Percentiles rank a stretch among this genome's conserved stretches.
These are phyloP conservation scores for Trissolcus basalis DNA, from an alignment of 1,140 invertebrate genomes.

Conservation along the genomic window DNA sequence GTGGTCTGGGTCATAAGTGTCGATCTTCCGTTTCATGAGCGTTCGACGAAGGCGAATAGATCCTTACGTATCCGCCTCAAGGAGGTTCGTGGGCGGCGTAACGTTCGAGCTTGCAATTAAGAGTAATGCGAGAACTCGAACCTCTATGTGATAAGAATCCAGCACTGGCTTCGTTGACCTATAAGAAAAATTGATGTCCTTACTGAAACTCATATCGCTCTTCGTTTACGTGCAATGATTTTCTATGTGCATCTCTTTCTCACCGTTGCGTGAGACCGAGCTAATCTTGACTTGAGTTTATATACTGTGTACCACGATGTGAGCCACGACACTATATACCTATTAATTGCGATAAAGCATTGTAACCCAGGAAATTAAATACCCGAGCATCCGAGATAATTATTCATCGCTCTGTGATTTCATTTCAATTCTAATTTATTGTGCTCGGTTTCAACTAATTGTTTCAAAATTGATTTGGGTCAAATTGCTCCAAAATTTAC, in stretches of 20 bases:
- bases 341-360: conserved; percentile 65
- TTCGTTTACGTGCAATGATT: conserved; percentile 14
- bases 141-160: conserved; percentile 65
- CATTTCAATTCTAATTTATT: conserved; percentile 10
- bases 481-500: too few relatives aligned
- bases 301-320: conserved; percentile 58
- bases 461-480: background rate
- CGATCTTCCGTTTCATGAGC: conserved; percentile 60
- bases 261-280: conserved; percentile 60
- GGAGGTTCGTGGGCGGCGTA: conserved; percentile 61
- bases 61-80: conserved; percentile 59
- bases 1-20: conserved; percentile 56
- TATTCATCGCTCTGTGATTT: conserved; percentile 27
- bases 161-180: conserved; percentile 59
- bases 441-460: conserved; percentile 18
- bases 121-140: conserved; percentile 66
- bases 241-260: conserved; percentile 35
- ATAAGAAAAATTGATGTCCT: conserved; percentile 73
- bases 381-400: conserved; percentile 46
- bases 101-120: conserved; percentile 70
- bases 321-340: conserved; percentile 62
- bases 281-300: conserved; percentile 69
- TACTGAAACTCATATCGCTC: conserved; percentile 46
- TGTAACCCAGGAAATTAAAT: conserved; percentile 58
- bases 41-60: conserved; percentile 59